These are phyloP conservation scores for Sylvia atricapilla DNA, from an alignment of 2,113 vertebrate genomes.

Conservation along the genomic window DNA sequence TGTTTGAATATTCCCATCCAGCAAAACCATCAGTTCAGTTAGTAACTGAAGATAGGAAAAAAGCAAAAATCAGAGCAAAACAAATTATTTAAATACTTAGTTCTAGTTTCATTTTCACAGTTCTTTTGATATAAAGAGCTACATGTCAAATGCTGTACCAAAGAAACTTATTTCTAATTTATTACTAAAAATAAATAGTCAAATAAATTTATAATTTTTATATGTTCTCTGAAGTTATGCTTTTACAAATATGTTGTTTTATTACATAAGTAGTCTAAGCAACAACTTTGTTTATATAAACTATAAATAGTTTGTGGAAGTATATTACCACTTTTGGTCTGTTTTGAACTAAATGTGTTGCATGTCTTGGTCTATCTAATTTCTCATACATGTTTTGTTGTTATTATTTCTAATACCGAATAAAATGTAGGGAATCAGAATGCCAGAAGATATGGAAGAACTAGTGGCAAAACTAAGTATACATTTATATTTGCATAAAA, in stretches of 20 bases:
- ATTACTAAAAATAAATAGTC: background rate
- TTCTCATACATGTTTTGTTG: background rate
- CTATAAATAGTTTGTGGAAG: background rate
- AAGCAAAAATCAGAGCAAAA: background rate
- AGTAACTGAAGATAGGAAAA: background rate
- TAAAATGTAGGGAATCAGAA: background rate
- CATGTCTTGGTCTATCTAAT: background rate
- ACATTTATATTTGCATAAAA: background rate
- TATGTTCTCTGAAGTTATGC: background rate
- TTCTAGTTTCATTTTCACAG: background rate
- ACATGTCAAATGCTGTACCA: background rate
- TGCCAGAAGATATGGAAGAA: background rate
- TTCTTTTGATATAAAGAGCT: background rate
- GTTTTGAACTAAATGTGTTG: background rate
- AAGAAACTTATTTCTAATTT: background rate
- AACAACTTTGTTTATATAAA: background rate
- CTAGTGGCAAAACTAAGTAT: background rate
- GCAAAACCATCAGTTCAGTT: background rate
- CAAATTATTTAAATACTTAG: background rate
- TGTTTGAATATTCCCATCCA: background rate
- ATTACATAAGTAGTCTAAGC: background rate
- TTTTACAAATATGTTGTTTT: background rate
- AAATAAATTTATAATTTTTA: background rate
- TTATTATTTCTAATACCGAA: background rate
- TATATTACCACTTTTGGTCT: background rate